These are phyloP conservation scores for Pristis pectinata DNA, from an alignment of 2,797 vertebrate species.

Conservation along the genomic window DNA sequence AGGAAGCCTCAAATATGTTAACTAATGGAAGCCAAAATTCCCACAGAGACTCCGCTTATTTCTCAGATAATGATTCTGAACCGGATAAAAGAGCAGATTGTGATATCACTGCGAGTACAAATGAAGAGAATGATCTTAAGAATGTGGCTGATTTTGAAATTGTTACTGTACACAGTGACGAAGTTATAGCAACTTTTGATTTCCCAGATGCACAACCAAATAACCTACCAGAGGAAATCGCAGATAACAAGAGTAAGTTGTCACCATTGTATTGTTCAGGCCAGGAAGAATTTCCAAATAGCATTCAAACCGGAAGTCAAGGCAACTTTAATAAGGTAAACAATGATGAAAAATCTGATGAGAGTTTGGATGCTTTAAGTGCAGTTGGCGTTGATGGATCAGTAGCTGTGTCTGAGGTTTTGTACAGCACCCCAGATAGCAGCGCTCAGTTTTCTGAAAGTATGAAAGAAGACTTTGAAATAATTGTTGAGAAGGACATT, in stretches of 20 bases:
- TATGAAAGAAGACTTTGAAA: slow-evolving; percentile 30
- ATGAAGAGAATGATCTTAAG: slow-evolving; percentile 44
- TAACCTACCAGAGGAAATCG: background rate
- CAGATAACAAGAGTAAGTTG: background rate
- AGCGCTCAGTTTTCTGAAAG: background rate
- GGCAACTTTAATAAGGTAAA: background rate
- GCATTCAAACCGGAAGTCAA: background rate
- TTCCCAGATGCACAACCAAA: background rate
- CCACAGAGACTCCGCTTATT: slow-evolving; percentile 93
- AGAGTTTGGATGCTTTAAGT: background rate
- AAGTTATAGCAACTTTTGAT: background rate
- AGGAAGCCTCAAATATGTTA: slow-evolving; percentile 52
- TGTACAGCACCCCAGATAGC: background rate
- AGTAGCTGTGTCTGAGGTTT: background rate
- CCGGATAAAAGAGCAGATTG: slow-evolving; percentile 79
- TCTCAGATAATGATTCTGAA: slow-evolving; percentile 94
- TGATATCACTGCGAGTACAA: slow-evolving; percentile 41
- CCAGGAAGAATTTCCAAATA: slow-evolving; percentile 1
- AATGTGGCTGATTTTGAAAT: slow-evolving; percentile 37
- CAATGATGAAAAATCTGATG: background rate
- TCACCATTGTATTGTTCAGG: background rate
- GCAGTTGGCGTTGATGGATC: background rate
- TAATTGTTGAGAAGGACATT: slow-evolving; percentile 26
- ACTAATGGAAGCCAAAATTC: slow-evolving; percentile 60
- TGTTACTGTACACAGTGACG: slow-evolving; percentile 35